Conservation (phyloP, 2,113 vertebrate genomes). For the Condylura cristata region DNA sequence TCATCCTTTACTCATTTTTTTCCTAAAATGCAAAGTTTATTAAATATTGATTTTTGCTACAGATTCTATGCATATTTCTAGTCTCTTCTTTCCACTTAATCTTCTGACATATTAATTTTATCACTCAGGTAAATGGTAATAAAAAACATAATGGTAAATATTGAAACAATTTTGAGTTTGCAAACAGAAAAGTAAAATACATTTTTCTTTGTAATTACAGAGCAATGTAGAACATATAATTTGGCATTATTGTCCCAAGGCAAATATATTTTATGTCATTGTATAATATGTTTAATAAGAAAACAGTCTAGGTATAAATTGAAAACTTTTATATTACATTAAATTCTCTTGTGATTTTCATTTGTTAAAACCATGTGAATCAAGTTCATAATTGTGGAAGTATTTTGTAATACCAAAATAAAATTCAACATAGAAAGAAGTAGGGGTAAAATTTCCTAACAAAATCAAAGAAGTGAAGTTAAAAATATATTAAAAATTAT, state of each 20-base stretch:
- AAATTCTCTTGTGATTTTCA: neutral
- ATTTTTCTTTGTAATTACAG: constrained; percentile 49
- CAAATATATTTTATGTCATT: constrained; percentile 41
- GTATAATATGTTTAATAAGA: neutral
- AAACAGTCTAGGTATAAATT: constrained; percentile 14
- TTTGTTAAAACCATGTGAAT: neutral
- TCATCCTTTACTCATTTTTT: neutral
- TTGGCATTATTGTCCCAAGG: constrained; percentile 19
- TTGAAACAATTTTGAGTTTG: constrained; percentile 48
- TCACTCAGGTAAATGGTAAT: constrained; percentile 28
- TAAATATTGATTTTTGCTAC: constrained; percentile 61
- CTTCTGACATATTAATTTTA: constrained; percentile 64
- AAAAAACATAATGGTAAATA: constrained; percentile 60
- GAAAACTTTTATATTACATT: neutral
- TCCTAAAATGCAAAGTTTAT: constrained; percentile 55
- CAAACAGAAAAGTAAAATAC: constrained; percentile 47
- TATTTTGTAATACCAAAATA: constrained; percentile 2
- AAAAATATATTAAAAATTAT: neutral
- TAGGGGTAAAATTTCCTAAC: neutral
- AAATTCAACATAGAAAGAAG: neutral
- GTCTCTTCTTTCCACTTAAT: constrained; percentile 46
- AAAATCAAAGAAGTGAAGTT: neutral
- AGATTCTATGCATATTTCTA: constrained; percentile 51
- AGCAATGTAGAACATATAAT: constrained; percentile 24
- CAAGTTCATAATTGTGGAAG: neutral